Evolutionary conservation across 1,140 invertebrate species (phyloP), one percentile per base, ranked within the genome.

Genomic region (Eulimnadia texana): DNA sequence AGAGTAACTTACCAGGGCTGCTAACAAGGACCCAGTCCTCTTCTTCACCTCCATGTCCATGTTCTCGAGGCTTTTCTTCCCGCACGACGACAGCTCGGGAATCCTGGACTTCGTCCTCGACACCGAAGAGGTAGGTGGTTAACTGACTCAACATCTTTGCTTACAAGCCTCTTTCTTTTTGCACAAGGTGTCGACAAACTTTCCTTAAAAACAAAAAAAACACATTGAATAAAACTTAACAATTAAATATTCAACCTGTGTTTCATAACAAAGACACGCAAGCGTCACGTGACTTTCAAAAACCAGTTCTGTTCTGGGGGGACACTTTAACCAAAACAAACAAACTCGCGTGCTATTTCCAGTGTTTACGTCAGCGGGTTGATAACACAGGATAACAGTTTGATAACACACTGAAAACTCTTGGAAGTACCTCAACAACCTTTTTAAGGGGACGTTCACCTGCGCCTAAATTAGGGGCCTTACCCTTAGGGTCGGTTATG

Each of bases 21-120:
- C n/a, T n/a, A 9, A 57, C 55, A 29, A 57, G 55, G 19, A 57
- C 55, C 55, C 55, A 57, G 13, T 57, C 55, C 20, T 57, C 55
- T 33, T 57, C 55, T 57, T 16, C 55, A 19, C 54, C 27, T 20
- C 13, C 24, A 3, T 33, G 33, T 42, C 33, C 33, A 29, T n/a
- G n/a, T n/a, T n/a, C n/a, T n/a, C n/a, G n/a, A n/a, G n/a, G n/a
- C n/a, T n/a, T n/a, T n/a, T n/a, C n/a, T n/a, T n/a, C n/a, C 27
- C 29, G 27, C 9, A 23, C 55, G 13, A 16, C 55, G 19, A 27
- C 55, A 25, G 55, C 13, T 20, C 20, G 10, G 22, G 27, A 6
- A 10, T 29, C 1, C 28, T n/a, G 1, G 3, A 1, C 55, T 3
- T 20, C 55, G 33, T 57, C 28, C 10, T 16, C 28, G n/a, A 27